Base-by-base conservation (phyloP, 2,797 vertebrate genomes). In the Lepus townsendii region DNA sequence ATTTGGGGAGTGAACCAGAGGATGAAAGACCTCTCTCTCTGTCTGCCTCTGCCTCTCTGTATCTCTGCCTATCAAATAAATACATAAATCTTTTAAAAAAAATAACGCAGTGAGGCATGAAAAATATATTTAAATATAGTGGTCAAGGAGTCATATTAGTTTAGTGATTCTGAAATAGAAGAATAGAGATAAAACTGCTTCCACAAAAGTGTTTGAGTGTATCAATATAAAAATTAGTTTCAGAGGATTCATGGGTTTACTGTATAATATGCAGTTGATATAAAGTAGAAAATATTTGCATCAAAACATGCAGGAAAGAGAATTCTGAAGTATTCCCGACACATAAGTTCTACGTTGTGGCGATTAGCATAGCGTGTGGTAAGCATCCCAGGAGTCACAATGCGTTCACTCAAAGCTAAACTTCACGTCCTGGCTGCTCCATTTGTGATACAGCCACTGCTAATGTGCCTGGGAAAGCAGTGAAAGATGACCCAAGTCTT, bases 201-300 rank as follows among this genome's bases (percentile, higher is more conserved):
- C 14, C 10, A 82, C 38, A 82, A 27, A 76, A 89, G 7, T 93
- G 5, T 60, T 85, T 88, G 12, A 13, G 0, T 52, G 35, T 50
- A 6, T 75, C 73, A 32, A 96, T 35, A 89, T 65, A 69, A 89
- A 86, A 19, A 83, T 76, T 90, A 63, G 20, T 0, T 35, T 83
- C 75, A 95, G 38, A 88, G 24, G 83, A 89, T 75, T 77, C n/a
- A 88, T 27, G 1, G 1, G 57, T 57, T 90, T 66, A 38, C 50
- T 83, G 1, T 84, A 78, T 62, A 73, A 88, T 13, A 80, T 7
- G 16, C 60, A 79, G 35, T 22, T 35, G 79, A 90, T 60, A 0
- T 47, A n/a, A 93, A 92, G 27, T 27, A 11, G n/a, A 72, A 80
- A 83, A 69, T 20, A 3, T 27, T 88, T 95, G 10, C 27, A 17